These are phyloP conservation scores for Muricea muricata DNA, from an alignment of 92 coral and sea anemone species.

Conservation along the genomic window DNA sequence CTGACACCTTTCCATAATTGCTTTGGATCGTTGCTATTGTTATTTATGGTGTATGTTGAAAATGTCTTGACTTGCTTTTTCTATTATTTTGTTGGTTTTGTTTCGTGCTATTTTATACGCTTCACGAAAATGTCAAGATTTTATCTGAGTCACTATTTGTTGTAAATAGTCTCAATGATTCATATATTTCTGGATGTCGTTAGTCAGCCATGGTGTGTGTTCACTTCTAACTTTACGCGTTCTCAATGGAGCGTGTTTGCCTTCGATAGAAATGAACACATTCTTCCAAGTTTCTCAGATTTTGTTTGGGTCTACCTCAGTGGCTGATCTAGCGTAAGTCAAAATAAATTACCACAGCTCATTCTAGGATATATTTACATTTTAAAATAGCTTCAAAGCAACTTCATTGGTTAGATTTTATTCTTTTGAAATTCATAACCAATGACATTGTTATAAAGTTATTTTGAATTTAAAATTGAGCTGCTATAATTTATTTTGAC, in stretches of 20 bases:
- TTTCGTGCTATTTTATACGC: slow-evolving; percentile 23
- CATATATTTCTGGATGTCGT: background rate
- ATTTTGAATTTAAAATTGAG: too few species aligned
- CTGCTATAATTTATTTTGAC: too few species aligned
- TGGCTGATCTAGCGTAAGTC: too few species aligned
- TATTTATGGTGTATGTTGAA: background rate
- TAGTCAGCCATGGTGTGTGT: slow-evolving; percentile 8
- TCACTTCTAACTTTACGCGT: slow-evolving; percentile 1
- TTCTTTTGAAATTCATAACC: too few species aligned
- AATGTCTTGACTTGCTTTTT: background rate
- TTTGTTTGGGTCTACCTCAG: background rate
- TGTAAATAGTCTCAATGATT: slow-evolving; percentile 9
- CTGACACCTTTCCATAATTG: background rate
- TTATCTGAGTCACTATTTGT: background rate
- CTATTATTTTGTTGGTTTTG: background rate
- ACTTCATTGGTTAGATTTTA: too few species aligned
- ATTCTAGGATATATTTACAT: too few species aligned
- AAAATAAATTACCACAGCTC: too few species aligned
- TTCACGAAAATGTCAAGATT: background rate
- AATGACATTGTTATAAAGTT: too few species aligned
- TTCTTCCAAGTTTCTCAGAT: slow-evolving; percentile 8
- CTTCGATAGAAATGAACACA: background rate
- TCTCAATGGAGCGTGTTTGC: background rate
- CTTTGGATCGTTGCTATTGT: background rate
- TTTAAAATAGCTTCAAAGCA: too few species aligned